Conservation (phyloP, 92 coral and sea anemone genomes). For the Phymanthus crucifer region DNA sequence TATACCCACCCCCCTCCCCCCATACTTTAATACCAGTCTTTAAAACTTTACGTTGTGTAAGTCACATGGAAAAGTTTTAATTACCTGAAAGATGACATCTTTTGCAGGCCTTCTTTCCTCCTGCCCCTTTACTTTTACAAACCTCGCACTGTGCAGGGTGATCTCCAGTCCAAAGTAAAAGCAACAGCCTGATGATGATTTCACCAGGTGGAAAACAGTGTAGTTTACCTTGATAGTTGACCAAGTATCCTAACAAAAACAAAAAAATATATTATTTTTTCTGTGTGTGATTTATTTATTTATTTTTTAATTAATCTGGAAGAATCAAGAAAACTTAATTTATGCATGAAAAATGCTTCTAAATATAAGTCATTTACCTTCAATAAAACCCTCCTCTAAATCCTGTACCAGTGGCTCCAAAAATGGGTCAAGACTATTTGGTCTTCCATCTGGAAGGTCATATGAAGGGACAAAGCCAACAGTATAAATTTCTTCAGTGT, state of each 20-base stretch:
- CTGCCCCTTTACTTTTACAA: constrained; percentile 72
- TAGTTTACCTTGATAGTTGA: constrained; percentile 41
- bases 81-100: constrained; percentile 47
- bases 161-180: constrained; percentile 75
- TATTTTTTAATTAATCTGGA: not conserved
- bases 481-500: constrained; percentile 65
- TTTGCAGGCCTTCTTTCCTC: constrained; percentile 66
- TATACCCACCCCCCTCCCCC: too few relatives aligned
- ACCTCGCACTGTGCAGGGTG: constrained; percentile 73
- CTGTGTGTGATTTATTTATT: not conserved
- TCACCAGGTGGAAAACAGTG: constrained; percentile 46
- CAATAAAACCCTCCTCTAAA: constrained; percentile 63
- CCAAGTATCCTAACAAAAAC: constrained; percentile 42
- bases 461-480: constrained; percentile 75
- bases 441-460: constrained; percentile 72
- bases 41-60: too few relatives aligned
- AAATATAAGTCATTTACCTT: constrained; percentile 24
- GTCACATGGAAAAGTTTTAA: too few relatives aligned
- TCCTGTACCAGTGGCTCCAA: constrained; percentile 62
- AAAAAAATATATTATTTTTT: not conserved
- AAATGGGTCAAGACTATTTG: constrained; percentile 68
- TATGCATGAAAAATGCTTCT: not conserved
- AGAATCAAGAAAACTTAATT: not conserved
- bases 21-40: too few relatives aligned
- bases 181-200: constrained; percentile 42